These are phyloP conservation scores for Nemotelus pantherinus DNA, from an alignment of 2,888 invertebrate genomes.

Conservation along the genomic window DNA sequence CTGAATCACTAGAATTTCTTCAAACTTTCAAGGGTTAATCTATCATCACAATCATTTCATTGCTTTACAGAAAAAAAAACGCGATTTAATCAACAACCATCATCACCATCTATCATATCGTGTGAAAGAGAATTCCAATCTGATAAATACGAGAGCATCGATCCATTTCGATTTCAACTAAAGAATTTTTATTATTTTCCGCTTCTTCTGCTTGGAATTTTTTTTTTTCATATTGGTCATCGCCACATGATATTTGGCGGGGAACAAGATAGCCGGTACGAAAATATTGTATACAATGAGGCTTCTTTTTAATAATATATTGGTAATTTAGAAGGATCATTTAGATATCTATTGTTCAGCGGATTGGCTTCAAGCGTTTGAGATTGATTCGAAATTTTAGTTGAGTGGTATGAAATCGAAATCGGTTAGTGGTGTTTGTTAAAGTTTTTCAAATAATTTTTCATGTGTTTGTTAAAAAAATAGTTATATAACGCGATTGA, in stretches of 20 bases:
- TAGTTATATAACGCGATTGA: too few species aligned
- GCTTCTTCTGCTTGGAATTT: not conserved
- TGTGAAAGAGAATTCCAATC: conserved; percentile 33
- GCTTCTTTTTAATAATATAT: not conserved
- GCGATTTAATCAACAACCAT: not conserved
- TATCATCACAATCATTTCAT: too few species aligned
- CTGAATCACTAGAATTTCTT: too few species aligned
- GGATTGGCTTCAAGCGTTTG: not conserved
- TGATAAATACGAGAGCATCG: conserved; percentile 20
- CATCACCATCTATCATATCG: conserved; percentile 27
- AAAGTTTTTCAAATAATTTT: too few species aligned
- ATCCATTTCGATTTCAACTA: not conserved
- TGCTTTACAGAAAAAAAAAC: too few species aligned
- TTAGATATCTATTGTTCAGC: conserved; percentile 13
- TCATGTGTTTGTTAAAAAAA: too few species aligned
- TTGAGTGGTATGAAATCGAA: too few species aligned
- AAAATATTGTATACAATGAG: not conserved
- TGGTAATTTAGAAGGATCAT: conserved; percentile 17
- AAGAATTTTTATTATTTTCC: not conserved
- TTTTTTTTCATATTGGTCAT: not conserved
- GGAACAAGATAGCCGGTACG: not conserved
- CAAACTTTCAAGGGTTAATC: not conserved
- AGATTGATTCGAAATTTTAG: too few species aligned
- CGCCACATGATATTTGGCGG: not conserved
- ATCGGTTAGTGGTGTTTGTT: too few species aligned